Base-by-base conservation (phyloP, 1,140 invertebrate genomes). In the Drosophila bocki region DNA sequence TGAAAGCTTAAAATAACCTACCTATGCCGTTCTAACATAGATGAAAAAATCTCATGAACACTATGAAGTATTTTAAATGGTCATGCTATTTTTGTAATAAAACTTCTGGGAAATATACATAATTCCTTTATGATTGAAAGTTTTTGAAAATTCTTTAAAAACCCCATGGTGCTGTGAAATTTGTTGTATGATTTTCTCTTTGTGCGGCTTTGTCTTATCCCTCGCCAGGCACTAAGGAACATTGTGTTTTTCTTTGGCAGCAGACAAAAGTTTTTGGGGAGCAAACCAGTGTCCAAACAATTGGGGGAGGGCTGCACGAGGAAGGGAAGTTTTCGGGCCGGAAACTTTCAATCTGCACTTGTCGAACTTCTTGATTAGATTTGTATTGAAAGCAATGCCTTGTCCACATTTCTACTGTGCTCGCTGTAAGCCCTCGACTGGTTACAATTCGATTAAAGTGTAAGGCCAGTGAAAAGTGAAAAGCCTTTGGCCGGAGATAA, bases 321-420 rank as follows among this genome's bases (percentile, higher is more conserved):
- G 3, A 19, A 8, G 2, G 26, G 26, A 54, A 39, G 32, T 70
- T 70, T 68, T 67, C 4, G 22, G 13, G 1, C 19, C 26, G n/a
- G 1, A 68, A 70, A 56, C 35, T 70, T 69, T 35, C n/a, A 17
- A 26, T 53, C 37, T 67, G 47, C 29, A 19, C 62, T 69, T 37
- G 67, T 33, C 62, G 39, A 67, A 70, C 39, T 67, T 70, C 48
- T 47, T 68, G 62, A 70, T 70, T 68, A 19, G 33, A 39, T 70
- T 70, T 47, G 5, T 15, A 56, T 22, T 37, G 47, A 45, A 44
- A 67, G 67, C 37, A 51, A 51, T 35, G 58, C 64, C 44, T 37
- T 29, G 58, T 19, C n/a, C 41, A 9, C 41, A 45, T 37, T 32
- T 63, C n/a, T 8, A 12, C 9, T 51, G 65, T n/a, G 6, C 29